Evolutionary conservation across 2,797 vertebrate genomes (phyloP), one percentile per base, ranked within the genome.

Genomic region (Takifugu rubripes): DNA sequence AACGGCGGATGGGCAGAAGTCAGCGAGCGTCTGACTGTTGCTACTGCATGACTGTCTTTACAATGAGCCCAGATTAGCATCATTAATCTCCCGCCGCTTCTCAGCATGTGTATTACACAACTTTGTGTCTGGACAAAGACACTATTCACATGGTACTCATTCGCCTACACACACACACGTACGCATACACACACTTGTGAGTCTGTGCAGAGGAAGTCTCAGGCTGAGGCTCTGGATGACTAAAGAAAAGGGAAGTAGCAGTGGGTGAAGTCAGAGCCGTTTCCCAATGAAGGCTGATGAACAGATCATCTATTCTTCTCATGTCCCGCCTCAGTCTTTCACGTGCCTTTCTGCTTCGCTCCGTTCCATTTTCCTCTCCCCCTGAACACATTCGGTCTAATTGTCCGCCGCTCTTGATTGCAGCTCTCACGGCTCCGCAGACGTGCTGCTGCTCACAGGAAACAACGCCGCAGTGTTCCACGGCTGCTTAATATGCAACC

Each of bases 211-310:
- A 70, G 76, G 66, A 78, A 78, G 65, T 70, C 56, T 63, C 21
- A 52, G 46, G 74, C 66, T 1, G 15, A 49, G 66, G 78, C 65
- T 2, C 51, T 44, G 50, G 50, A 21, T 57, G 52, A 51, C 25
- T 43, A 42, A 75, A 56, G 9, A 68, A 15, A 17, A 66, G 56
- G 40, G 44, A 61, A 65, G 51, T 53, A 66, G 44, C 57, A 47
- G 57, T 24, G 31, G 60, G 60, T 56, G 57, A 65, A 74, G 65
- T 56, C 27, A 40, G 57, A 68, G 62, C 3, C 36, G 68, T 75
- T 64, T 66, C 57, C 66, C 66, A 73, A 73, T 74, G 68, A 77
- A 68, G 72, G 55, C 53, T 66, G 68, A 83, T 84, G 75, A 87
- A 77, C 68, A 83, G 77, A 14, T 40, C 12, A 12, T 2, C 36